Evolutionary conservation across 2,797 vertebrate genomes (phyloP).

Genomic region (Threskiornis aethiopicus): DNA sequence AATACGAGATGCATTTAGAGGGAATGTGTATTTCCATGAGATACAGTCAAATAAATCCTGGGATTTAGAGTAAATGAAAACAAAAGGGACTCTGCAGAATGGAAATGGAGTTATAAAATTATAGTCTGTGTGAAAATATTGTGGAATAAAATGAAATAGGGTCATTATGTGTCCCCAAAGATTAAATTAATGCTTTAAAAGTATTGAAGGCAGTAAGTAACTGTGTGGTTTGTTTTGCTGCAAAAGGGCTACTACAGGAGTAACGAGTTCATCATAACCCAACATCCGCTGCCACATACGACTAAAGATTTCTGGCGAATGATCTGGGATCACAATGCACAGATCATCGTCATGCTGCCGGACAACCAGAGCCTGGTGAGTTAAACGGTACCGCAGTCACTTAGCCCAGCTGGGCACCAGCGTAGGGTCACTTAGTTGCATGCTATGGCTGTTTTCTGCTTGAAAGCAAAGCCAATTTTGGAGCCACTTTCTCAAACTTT

Average conservation of each 20-base stretch:
- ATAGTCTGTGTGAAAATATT: constrained; percentile 21
- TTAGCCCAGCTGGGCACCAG: neutral
- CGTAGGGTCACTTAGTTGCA: neutral
- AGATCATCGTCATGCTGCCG: constrained; percentile 98
- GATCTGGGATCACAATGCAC: constrained; percentile 99
- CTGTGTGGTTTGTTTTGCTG: constrained; percentile 40
- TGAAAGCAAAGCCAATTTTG: neutral
- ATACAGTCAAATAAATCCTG: constrained; percentile 50
- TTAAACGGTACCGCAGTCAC: neutral
- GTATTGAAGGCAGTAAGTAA: neutral
- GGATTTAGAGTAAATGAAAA: constrained; percentile 65
- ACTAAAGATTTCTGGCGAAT: constrained; percentile 99
- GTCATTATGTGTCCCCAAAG: constrained; percentile 28
- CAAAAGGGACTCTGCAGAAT: constrained; percentile 42
- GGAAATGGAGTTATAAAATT: constrained; percentile 37
- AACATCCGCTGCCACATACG: constrained; percentile 97
- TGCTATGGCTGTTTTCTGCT: neutral
- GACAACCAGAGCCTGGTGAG: constrained; percentile 96
- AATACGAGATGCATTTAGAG: constrained; percentile 55
- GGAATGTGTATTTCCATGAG: constrained; percentile 40
- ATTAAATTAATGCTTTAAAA: constrained; percentile 8
- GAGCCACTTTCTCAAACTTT: neutral
- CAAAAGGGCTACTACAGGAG: constrained; percentile 96
- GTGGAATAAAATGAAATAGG: constrained; percentile 16
- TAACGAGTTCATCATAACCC: constrained; percentile 98